Evolutionary conservation across 1,140 invertebrate genomes (phyloP).

Genomic region (Chlorops oryzae): DNA sequence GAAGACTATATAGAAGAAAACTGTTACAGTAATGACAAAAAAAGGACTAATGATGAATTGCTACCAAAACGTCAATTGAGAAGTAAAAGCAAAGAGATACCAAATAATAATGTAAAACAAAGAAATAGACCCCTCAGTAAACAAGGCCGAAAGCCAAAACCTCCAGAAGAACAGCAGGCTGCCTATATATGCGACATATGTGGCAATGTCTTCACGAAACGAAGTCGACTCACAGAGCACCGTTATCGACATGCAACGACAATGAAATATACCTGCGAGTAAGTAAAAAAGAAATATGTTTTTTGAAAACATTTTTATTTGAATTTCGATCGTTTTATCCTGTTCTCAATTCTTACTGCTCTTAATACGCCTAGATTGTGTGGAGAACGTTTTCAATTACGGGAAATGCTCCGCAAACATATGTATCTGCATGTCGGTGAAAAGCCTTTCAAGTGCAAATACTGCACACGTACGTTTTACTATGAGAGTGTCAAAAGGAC

Average conservation of each 20-base stretch:
- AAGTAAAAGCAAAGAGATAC: background rate
- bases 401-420: constrained; percentile 39
- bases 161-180: no score
- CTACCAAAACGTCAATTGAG: no score
- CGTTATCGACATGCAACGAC: constrained; percentile 32
- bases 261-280: constrained; percentile 40
- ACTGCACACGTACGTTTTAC: constrained; percentile 39
- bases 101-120: no score
- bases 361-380: constrained; percentile 33
- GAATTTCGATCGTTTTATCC: no score
- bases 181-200: constrained; percentile 39
- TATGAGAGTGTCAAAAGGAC: constrained; percentile 41
- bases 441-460: constrained; percentile 41
- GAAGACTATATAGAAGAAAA: no score
- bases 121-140: constrained; percentile 18
- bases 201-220: constrained; percentile 40
- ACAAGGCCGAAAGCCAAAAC: constrained; percentile 25
- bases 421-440: constrained; percentile 42
- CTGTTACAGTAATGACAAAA: no score
- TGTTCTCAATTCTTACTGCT: background rate
- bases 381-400: constrained; percentile 34
- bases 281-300: constrained; percentile 17
- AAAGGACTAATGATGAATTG: no score
- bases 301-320: background rate
- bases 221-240: constrained; percentile 41